Conservation (phyloP, 1,140 invertebrate species). For the Pseudobourletiella spinata region DNA sequence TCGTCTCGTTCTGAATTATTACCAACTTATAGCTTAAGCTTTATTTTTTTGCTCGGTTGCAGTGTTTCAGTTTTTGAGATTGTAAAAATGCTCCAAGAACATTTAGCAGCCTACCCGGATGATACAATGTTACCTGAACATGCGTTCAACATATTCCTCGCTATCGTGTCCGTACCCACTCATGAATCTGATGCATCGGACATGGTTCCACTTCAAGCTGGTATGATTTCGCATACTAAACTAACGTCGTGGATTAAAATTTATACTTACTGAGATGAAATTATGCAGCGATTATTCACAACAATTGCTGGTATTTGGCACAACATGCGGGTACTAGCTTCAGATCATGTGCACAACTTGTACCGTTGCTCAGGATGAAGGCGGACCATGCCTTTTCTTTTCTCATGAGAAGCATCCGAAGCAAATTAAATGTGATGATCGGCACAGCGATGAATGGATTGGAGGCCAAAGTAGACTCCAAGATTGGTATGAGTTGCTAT, state of each 20-base stretch:
- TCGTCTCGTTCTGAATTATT: neutral
- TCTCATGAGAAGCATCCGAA: slow-evolving; percentile 53
- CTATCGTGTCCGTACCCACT: slow-evolving; percentile 46
- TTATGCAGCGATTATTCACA: slow-evolving; percentile 60
- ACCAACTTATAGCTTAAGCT: too few species aligned
- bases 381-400: slow-evolving; percentile 51
- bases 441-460: slow-evolving; percentile 58
- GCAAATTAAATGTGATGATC: slow-evolving; percentile 60
- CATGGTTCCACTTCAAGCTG: slow-evolving; percentile 38
- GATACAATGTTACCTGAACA: slow-evolving; percentile 13
- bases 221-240: too few species aligned
- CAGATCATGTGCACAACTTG: slow-evolving; percentile 45
- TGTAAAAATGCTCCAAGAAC: slow-evolving; percentile 16
- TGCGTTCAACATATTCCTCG: slow-evolving; percentile 24
- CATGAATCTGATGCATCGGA: slow-evolving; percentile 57
- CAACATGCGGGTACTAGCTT: slow-evolving; percentile 61
- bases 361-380: slow-evolving; percentile 43
- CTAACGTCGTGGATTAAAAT: too few species aligned
- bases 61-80: slow-evolving; percentile 26
- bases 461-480: slow-evolving; percentile 59
- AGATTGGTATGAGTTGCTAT: slow-evolving; percentile 59
- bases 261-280: too few species aligned
- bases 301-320: slow-evolving; percentile 82
- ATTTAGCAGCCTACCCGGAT: slow-evolving; percentile 14
- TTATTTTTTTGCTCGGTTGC: slow-evolving; percentile 1